Conservation (phyloP, 2,888 invertebrate genomes). For the Polydrusus cervinus region DNA sequence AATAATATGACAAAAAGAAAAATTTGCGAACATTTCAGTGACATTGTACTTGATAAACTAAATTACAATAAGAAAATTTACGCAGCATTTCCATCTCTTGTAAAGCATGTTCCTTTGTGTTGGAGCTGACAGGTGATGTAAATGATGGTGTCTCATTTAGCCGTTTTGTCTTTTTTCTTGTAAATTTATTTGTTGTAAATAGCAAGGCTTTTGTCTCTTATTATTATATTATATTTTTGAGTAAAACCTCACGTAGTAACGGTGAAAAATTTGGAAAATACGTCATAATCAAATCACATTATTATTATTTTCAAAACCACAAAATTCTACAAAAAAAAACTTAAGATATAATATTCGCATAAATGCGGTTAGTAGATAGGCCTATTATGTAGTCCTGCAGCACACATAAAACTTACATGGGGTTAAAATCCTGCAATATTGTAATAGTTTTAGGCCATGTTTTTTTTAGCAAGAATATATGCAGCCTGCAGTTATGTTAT, state of each 20-base stretch:
- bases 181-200: constrained; percentile 24
- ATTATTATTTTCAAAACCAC: too few relatives aligned
- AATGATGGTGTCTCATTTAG: constrained; percentile 39
- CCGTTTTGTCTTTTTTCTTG: constrained; percentile 24
- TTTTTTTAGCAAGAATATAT: too few relatives aligned
- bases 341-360: too few relatives aligned
- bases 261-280: too few relatives aligned
- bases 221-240: not conserved
- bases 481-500: too few relatives aligned
- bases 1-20: constrained; percentile 50
- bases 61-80: constrained; percentile 35
- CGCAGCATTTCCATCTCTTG: constrained; percentile 34
- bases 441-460: too few relatives aligned
- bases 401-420: too few relatives aligned
- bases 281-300: too few relatives aligned
- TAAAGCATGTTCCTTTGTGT: constrained; percentile 38
- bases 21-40: constrained; percentile 44
- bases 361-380: too few relatives aligned
- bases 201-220: not conserved
- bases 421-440: too few relatives aligned
- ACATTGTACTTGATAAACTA: constrained; percentile 35
- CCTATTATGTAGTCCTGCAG: too few relatives aligned
- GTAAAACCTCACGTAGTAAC: not conserved
- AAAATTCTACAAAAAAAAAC: too few relatives aligned
- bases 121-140: constrained; percentile 40